Base-by-base conservation (phyloP, 1,140 invertebrate species). In the Drosophila paulistorum region DNA sequence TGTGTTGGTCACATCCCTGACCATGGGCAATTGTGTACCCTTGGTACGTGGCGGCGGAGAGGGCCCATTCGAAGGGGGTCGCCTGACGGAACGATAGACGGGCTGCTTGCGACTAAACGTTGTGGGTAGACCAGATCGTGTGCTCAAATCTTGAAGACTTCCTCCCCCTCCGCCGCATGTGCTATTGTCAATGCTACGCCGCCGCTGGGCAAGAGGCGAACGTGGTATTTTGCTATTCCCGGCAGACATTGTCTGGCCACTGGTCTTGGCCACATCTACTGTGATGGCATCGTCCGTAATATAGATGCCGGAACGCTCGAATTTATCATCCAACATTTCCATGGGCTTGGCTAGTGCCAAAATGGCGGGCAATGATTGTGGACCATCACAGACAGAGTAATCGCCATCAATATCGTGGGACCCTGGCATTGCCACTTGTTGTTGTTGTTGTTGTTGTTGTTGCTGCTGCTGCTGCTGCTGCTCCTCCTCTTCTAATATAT, bases 221-320 rank as follows among this genome's bases (percentile, higher is more conserved):
- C 82, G 79, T 0, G 90, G 90, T 41, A 91, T 91, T 60, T 91
- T 91, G 67, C 90, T 91, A 33, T 35, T 39, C 0, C 26, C 17
- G 6, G 93, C 90, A 20, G 92, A 90, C 11, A 90, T 92, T 33
- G 94, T 95, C 90, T 95, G 95, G n/a, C 37, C 37, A 39, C 95
- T 94, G 74, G 94, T 94, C 68, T 94, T 94, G 69, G 94, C 95
- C 10, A 95, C 94, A 74, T 95, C 95, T 55, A 95, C 94, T 11
- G 94, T 94, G 62, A 93, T 93, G 45, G 90, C 94, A 86, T 93
- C 93, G 79, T 93, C 91, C 81, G 92, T 93, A 58, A 93, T 94
- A 70, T 79, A 91, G 3, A 92, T 74, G 0, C 91, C 91, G 1
- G 89, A 91, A 58, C 86, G 85, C 68, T 91, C 91, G 51, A 91